Conservation (phyloP, 2,888 invertebrate genomes). For the Drosophila acutilabella region DNA sequence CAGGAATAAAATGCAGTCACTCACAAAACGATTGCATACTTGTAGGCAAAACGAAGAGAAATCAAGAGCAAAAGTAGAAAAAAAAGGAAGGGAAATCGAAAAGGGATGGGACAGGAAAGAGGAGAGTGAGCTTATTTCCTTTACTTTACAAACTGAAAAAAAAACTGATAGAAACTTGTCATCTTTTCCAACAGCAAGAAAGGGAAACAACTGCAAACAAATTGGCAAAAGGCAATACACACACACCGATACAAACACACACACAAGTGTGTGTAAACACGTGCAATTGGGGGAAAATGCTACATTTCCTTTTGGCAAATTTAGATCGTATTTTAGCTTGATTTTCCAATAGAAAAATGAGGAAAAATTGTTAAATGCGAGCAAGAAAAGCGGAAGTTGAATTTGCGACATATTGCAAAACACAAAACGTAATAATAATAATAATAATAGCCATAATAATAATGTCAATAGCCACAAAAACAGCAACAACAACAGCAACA, state of each 20-base stretch:
- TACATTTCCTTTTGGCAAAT: constrained; percentile 73
- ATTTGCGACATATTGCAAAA: constrained; percentile 72
- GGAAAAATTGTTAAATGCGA: constrained; percentile 47
- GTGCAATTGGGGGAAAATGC: constrained; percentile 52
- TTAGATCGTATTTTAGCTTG: constrained; percentile 45
- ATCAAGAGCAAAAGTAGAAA: neutral
- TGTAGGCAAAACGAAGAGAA: neutral
- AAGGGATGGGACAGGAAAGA: neutral
- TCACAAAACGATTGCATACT: neutral
- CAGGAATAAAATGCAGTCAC: neutral
- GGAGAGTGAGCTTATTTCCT: constrained; percentile 5
- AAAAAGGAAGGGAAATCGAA: neutral
- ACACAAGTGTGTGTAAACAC: constrained; percentile 2
- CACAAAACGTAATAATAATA: constrained; percentile 45
- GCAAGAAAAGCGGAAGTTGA: constrained; percentile 56
- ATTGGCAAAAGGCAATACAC: constrained; percentile 24
- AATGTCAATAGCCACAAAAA: neutral
- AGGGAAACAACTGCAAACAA: constrained; percentile 40
- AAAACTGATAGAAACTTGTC: constrained; percentile 57
- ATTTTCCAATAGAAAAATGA: constrained; percentile 24
- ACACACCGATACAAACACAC: constrained; percentile 8
- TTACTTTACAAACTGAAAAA: neutral
- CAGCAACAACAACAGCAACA: constrained; percentile 29
- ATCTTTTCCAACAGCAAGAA: constrained; percentile 16
- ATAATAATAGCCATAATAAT: constrained; percentile 27